A percentile compares a stretch with the other conserved stretches of the same genome.
phyloP scores from a whole-genome alignment of 2,113 vertebrate genomes.

The human region DNA sequence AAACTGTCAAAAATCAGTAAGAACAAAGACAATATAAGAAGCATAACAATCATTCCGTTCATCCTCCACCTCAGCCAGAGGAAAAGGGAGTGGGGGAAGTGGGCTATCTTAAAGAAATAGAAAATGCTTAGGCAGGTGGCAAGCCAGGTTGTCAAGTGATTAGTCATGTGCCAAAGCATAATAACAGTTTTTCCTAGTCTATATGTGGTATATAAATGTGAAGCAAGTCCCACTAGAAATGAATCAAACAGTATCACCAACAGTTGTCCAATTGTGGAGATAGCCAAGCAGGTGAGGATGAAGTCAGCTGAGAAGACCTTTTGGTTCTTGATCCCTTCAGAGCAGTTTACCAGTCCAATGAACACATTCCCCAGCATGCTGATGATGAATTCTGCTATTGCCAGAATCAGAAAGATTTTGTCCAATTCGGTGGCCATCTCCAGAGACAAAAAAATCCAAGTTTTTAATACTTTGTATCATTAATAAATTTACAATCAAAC shows the following conservation, averaged over 20 bases:
- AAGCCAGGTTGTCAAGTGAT: conserved; percentile 35
- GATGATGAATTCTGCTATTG: neutral
- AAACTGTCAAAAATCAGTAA: neutral
- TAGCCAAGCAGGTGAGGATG: conserved; percentile 19
- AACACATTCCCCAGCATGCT: conserved; percentile 40
- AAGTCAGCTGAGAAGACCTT: conserved; percentile 10
- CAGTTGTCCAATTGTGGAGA: neutral
- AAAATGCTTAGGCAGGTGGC: conserved; percentile 51
- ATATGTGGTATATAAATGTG: rapidly evolving
- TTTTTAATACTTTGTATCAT: neutral
- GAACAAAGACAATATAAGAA: neutral
- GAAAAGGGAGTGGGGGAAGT: conserved; percentile 44
- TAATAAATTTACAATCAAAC: neutral
- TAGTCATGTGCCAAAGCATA: conserved; percentile 9
- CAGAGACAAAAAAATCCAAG: neutral
- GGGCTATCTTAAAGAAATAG: conserved; percentile 62
- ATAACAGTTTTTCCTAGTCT: neutral
- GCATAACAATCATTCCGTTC: conserved; percentile 6
- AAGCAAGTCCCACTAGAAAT: rapidly evolving
- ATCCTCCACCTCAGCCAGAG: conserved; percentile 61
- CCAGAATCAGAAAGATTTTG: neutral
- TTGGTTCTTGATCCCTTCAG: neutral
- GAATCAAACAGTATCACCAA: neutral
- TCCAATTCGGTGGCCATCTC: neutral
- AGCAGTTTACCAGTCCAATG: conserved; percentile 30